Evolutionary conservation across 2,113 vertebrate species (phyloP).

Genomic region (Castor canadensis): DNA sequence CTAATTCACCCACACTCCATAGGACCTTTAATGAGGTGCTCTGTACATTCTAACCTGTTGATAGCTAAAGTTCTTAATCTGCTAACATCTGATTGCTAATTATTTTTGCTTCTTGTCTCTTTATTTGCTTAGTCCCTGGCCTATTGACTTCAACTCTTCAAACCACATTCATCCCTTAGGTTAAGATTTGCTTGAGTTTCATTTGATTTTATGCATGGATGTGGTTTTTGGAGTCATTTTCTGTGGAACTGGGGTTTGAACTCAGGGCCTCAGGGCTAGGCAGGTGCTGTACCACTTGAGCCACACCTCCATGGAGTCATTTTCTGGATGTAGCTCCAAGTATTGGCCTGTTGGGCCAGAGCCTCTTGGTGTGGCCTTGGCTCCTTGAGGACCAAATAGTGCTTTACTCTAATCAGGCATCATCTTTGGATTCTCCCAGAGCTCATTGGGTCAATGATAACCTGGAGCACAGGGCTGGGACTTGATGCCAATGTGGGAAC

Average conservation of each 20-base stretch:
- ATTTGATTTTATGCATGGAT: conserved; percentile 12
- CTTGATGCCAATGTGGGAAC: background rate
- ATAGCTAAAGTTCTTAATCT: background rate
- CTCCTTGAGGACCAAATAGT: background rate
- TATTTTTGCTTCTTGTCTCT: background rate
- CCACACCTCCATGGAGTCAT: no score
- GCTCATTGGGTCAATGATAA: background rate
- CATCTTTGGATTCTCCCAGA: background rate
- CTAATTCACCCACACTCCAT: background rate
- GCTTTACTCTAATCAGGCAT: background rate
- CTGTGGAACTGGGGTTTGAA: no score
- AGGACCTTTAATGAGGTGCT: background rate
- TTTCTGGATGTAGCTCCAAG: background rate
- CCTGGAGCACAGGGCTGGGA: background rate
- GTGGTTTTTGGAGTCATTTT: background rate
- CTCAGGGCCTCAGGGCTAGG: no score
- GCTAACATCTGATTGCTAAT: background rate
- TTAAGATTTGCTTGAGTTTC: background rate
- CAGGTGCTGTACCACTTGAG: no score
- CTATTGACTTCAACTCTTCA: background rate
- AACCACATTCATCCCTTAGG: background rate
- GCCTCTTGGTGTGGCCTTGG: background rate
- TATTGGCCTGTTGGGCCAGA: background rate
- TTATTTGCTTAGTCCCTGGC: background rate
- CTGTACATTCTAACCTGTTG: background rate